A percentile compares a stretch with the other conserved stretches of the same genome.
Conservation (phyloP, 2,113 vertebrate genomes). For the human (Homo sapiens) region DNA sequence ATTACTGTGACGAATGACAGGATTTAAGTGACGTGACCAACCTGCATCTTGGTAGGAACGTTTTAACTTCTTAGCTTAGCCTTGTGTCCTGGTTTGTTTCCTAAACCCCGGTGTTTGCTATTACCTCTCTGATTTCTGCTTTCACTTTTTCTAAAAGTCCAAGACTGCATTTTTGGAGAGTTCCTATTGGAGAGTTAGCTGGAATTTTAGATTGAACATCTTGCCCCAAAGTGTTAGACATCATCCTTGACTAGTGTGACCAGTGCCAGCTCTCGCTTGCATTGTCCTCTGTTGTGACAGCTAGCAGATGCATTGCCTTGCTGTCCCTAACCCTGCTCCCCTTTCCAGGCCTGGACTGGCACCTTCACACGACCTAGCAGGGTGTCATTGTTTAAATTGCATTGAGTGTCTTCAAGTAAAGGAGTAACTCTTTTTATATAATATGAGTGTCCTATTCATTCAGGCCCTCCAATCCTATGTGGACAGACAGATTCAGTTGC, state of each 20-base stretch:
- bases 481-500: neutral
- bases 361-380: neutral
- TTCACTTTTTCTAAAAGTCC: slow-evolving; percentile 41
- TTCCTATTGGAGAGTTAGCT: neutral
- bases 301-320: neutral
- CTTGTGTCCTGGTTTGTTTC: neutral
- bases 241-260: neutral
- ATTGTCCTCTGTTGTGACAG: neutral
- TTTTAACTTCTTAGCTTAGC: neutral
- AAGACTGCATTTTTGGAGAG: neutral
- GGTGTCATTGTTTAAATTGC: neutral
- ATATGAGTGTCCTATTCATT: neutral
- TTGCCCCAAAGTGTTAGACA: slow-evolving; percentile 11
- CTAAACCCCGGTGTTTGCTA: neutral
- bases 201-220: neutral
- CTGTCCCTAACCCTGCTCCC: neutral
- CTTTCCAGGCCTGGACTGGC: neutral
- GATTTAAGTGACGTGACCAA: neutral
- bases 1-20: neutral
- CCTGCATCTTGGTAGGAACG: slow-evolving; percentile 12
- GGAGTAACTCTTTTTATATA: neutral
- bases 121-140: neutral
- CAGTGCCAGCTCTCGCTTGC: neutral
- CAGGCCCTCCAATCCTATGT: neutral
- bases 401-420: neutral